phyloP scores from a whole-genome alignment of 1,140 invertebrate genomes.

The Rhopalosiphum maidis region DNA sequence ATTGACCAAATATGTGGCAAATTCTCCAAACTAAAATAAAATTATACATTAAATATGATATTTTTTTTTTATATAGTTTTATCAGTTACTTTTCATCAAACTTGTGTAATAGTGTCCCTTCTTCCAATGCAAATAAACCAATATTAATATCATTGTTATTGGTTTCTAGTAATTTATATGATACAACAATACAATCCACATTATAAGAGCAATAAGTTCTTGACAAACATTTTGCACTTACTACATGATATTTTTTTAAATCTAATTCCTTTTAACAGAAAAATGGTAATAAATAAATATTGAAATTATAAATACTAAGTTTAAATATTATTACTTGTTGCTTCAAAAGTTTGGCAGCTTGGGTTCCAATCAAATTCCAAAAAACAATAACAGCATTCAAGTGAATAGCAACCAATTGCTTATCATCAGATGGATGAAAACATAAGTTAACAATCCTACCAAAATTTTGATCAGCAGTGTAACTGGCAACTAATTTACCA shows the following conservation, averaged over 20 bases:
- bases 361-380: conserved; percentile 56
- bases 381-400: conserved; percentile 54
- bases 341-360: conserved; percentile 33
- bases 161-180: neutral
- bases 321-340: neutral
- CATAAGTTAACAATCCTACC: conserved; percentile 62
- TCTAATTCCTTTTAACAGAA: conserved; percentile 5
- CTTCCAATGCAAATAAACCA: conserved; percentile 45
- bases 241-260: conserved; percentile 18
- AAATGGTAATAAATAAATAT: neutral
- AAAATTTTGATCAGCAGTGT: conserved; percentile 63
- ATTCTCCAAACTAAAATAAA: conserved; percentile 30
- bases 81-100: conserved; percentile 45
- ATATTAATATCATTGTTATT: conserved; percentile 22
- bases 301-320: neutral
- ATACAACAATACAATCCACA: conserved; percentile 19
- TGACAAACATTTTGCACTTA: neutral
- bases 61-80: neutral
- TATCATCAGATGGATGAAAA: conserved; percentile 61
- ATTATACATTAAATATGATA: neutral
- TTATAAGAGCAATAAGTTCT: neutral
- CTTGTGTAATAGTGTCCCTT: conserved; percentile 19
- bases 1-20: conserved; percentile 51
- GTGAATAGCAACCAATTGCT: conserved; percentile 52
- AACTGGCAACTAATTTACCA: conserved; percentile 66